phyloP scores from a whole-genome alignment of 2,888 invertebrate species.

The Stenodera caucasica region DNA sequence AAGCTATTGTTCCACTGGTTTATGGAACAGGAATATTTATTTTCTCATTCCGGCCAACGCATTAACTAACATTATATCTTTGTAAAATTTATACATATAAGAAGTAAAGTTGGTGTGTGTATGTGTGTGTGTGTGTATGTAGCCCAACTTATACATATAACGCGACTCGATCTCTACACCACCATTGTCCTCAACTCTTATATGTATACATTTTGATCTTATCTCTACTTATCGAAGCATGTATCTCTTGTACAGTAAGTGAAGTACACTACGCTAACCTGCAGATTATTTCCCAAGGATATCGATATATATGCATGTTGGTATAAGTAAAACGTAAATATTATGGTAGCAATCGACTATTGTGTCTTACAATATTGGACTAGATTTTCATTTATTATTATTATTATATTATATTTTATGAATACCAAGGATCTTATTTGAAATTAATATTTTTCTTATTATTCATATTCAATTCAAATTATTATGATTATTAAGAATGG shows the following conservation, averaged over 20 bases:
- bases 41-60: conserved; percentile 43
- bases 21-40: conserved; percentile 42
- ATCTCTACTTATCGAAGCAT: conserved; percentile 37
- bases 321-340: conserved; percentile 18
- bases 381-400: too few relatives aligned
- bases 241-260: conserved; percentile 40
- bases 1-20: conserved; percentile 39
- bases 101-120: not conserved
- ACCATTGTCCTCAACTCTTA: conserved; percentile 23
- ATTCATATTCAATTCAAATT: not conserved
- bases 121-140: conserved; percentile 7
- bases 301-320: conserved; percentile 13
- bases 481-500: not conserved
- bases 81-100: conserved; percentile 16
- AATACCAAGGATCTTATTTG: too few relatives aligned
- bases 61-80: conserved; percentile 37
- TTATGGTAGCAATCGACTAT: conserved; percentile 11
- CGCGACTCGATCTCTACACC: conserved; percentile 18
- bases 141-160: too few relatives aligned
- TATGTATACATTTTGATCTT: conserved; percentile 29
- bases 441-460: not conserved
- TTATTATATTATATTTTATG: too few relatives aligned
- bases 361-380: conserved; percentile 20
- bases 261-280: conserved; percentile 20
- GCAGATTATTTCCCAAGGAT: conserved; percentile 25